phyloP scores from a whole-genome alignment of 1,140 invertebrate genomes.

The Phortica variegata region DNA sequence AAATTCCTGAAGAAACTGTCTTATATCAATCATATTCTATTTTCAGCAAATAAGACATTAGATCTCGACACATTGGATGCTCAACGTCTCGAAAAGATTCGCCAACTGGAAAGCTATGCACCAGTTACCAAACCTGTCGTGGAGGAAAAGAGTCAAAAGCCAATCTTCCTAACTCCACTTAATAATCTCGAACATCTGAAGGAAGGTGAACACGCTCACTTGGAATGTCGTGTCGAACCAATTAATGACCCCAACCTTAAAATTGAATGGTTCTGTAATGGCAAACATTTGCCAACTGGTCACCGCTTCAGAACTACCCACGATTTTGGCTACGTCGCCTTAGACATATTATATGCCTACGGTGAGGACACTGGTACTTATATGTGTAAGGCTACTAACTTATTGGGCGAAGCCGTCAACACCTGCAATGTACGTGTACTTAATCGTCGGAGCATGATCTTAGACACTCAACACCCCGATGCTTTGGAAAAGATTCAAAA shows the following conservation, averaged over 20 bases:
- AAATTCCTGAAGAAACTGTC: background rate
- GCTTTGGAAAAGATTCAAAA: slow-evolving; percentile 89
- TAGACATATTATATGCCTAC: slow-evolving; percentile 92
- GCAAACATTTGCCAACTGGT: slow-evolving; percentile 74
- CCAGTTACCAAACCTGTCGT: slow-evolving; percentile 73
- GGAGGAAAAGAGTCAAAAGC: slow-evolving; percentile 76
- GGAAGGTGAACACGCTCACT: slow-evolving; percentile 89
- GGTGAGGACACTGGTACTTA: slow-evolving; percentile 93
- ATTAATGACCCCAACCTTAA: slow-evolving; percentile 92
- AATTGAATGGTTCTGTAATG: slow-evolving; percentile 95
- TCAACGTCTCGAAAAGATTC: slow-evolving; percentile 83
- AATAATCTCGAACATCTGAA: slow-evolving; percentile 82
- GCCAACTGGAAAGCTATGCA: slow-evolving; percentile 81
- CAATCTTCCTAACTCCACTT: slow-evolving; percentile 83
- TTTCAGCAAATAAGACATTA: slow-evolving; percentile 76
- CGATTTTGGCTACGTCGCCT: slow-evolving; percentile 93
- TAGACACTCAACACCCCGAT: slow-evolving; percentile 91
- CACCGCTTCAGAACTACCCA: slow-evolving; percentile 88
- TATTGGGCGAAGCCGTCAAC: slow-evolving; percentile 88
- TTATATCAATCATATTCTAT: slow-evolving; percentile 16
- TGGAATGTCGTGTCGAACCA: slow-evolving; percentile 93
- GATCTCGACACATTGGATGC: slow-evolving; percentile 87
- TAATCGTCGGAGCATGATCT: slow-evolving; percentile 77
- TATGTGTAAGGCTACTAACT: slow-evolving; percentile 90
- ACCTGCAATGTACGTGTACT: slow-evolving; percentile 83